Conservation (phyloP, 2,797 vertebrate species). For the Anomalospiza imberbis region DNA sequence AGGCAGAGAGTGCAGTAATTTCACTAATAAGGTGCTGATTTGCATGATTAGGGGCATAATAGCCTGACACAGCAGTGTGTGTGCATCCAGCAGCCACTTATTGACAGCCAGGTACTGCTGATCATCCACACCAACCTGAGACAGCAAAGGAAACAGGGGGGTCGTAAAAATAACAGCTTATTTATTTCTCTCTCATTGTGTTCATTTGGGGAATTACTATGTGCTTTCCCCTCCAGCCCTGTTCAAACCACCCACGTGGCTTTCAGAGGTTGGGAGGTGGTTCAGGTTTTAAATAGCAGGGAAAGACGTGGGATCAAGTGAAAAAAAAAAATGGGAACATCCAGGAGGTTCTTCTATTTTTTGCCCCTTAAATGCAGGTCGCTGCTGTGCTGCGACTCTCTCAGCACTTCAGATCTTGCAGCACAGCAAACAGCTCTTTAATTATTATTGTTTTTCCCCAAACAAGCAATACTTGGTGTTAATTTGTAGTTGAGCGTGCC, state of each 20-base stretch:
- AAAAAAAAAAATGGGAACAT: not conserved
- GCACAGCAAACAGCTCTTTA: not conserved
- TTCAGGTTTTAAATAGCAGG: constrained; percentile 19
- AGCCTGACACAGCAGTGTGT: not conserved
- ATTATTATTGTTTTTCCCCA: not conserved
- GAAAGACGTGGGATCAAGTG: not conserved
- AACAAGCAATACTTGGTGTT: not conserved
- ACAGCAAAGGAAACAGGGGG: not conserved
- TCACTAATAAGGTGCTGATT: constrained; percentile 5
- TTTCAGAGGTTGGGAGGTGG: not conserved
- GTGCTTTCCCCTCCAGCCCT: not conserved
- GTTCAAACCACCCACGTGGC: not conserved
- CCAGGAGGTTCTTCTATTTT: not conserved
- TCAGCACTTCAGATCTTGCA: not conserved
- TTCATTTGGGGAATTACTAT: not conserved
- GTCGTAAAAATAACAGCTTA: not conserved
- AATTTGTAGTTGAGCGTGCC: not conserved
- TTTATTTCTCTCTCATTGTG: not conserved
- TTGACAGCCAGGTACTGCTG: not conserved
- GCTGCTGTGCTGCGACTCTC: not conserved
- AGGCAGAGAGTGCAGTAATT: not conserved
- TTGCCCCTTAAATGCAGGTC: not conserved
- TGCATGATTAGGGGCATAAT: constrained; percentile 18
- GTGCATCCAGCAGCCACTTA: not conserved
- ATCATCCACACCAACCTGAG: not conserved